Evolutionary conservation across 2,888 invertebrate genomes (phyloP).

Genomic region (Rotaria sp.): DNA sequence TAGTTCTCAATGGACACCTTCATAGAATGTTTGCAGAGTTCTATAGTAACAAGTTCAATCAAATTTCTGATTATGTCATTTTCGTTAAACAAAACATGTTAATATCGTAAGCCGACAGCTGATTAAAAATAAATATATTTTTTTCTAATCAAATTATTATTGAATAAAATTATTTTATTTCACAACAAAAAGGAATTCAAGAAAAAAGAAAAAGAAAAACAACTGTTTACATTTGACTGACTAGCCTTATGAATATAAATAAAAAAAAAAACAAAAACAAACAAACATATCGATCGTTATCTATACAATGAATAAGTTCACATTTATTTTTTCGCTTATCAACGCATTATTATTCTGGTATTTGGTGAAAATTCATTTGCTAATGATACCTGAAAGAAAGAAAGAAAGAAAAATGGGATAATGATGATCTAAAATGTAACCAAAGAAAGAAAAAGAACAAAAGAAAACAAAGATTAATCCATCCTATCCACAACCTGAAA

Average conservation of each 20-base stretch:
- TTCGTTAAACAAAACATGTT: no score
- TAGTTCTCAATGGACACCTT: no score
- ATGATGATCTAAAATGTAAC: neutral
- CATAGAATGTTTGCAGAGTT: no score
- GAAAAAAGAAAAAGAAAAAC: neutral
- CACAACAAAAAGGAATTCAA: neutral
- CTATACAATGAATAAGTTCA: neutral
- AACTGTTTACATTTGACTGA: neutral
- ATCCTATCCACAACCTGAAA: slow-evolving; percentile 26
- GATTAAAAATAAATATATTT: no score
- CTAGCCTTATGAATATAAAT: neutral
- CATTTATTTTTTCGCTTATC: neutral
- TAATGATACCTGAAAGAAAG: neutral
- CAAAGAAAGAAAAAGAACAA: neutral
- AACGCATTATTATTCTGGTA: neutral
- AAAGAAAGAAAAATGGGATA: neutral
- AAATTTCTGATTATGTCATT: no score
- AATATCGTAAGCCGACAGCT: no score
- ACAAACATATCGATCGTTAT: neutral
- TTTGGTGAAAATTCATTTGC: neutral
- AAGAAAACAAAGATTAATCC: neutral
- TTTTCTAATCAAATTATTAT: neutral
- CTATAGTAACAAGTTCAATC: no score
- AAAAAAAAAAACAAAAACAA: neutral
- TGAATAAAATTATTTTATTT: neutral